Evolutionary conservation across 2,888 invertebrate genomes (phyloP).

Genomic region (Gastracanthus pulcherrimus): DNA sequence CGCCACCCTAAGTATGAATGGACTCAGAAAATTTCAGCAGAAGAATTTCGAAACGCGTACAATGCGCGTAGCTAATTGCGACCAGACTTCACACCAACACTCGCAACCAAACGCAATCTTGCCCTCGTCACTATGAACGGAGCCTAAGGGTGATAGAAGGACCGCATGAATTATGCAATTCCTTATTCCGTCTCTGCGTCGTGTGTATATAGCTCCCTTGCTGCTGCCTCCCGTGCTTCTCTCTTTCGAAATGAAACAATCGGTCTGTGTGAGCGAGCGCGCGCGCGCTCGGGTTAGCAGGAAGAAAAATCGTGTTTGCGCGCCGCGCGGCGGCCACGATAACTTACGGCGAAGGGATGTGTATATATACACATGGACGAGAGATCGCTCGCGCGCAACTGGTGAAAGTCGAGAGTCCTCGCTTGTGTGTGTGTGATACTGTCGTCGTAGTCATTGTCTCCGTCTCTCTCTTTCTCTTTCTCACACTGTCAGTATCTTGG

Average conservation of each 20-base stretch:
- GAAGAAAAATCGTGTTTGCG: conserved; percentile 51
- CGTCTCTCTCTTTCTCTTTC: conserved; percentile 42
- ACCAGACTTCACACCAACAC: no score
- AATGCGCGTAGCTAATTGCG: no score
- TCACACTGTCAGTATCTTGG: conserved; percentile 48
- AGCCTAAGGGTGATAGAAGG: background rate
- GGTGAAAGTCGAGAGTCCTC: conserved; percentile 50
- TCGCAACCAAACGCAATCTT: no score
- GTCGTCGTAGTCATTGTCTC: conserved; percentile 41
- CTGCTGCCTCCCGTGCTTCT: conserved; percentile 2
- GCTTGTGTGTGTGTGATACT: conserved; percentile 15
- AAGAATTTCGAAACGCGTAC: no score
- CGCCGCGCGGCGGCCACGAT: conserved; percentile 39
- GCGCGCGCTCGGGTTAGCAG: background rate
- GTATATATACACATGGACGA: no score
- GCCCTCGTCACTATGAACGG: background rate
- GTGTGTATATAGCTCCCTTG: background rate
- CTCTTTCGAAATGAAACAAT: conserved; percentile 53
- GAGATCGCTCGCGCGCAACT: conserved; percentile 32
- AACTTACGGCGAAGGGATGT: conserved; percentile 43
- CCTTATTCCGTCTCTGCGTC: conserved; percentile 5
- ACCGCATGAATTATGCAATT: conserved; percentile 54
- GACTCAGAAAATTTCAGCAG: no score
- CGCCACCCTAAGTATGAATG: no score
- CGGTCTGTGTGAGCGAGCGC: conserved; percentile 12